These are phyloP conservation scores for Eupelmus urozonus DNA, from an alignment of 2,888 invertebrate species.

Conservation along the genomic window DNA sequence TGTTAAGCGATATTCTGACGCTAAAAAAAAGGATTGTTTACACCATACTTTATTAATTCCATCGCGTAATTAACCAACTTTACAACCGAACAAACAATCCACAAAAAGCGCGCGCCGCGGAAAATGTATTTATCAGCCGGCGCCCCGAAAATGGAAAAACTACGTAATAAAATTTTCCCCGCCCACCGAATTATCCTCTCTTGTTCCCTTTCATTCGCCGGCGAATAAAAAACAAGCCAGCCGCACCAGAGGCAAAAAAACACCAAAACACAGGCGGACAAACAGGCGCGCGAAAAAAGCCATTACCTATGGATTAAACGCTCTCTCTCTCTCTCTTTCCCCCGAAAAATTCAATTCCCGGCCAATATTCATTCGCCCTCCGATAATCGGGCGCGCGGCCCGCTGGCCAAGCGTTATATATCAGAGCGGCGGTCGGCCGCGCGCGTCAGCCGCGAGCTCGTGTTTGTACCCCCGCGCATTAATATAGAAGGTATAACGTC, in stretches of 20 bases:
- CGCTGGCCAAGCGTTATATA: background rate
- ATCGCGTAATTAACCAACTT: too few relatives aligned
- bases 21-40: too few relatives aligned
- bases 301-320: constrained; percentile 18
- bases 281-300: background rate
- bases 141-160: background rate
- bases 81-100: too few relatives aligned
- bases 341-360: constrained; percentile 33
- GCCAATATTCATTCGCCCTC: constrained; percentile 34
- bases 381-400: background rate
- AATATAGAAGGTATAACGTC: constrained; percentile 40
- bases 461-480: constrained; percentile 5
- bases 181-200: background rate
- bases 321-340: background rate
- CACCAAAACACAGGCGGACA: too few relatives aligned
- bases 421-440: background rate
- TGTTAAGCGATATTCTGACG: too few relatives aligned
- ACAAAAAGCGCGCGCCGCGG: background rate
- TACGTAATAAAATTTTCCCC: background rate
- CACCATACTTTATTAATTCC: too few relatives aligned
- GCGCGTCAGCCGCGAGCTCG: background rate
- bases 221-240: background rate
- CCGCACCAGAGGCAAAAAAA: too few relatives aligned
- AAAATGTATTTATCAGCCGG: too few relatives aligned
- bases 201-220: background rate